These are phyloP conservation scores for Myiotriccus ornatus DNA, from an alignment of 2,797 vertebrate genomes.

Conservation along the genomic window DNA sequence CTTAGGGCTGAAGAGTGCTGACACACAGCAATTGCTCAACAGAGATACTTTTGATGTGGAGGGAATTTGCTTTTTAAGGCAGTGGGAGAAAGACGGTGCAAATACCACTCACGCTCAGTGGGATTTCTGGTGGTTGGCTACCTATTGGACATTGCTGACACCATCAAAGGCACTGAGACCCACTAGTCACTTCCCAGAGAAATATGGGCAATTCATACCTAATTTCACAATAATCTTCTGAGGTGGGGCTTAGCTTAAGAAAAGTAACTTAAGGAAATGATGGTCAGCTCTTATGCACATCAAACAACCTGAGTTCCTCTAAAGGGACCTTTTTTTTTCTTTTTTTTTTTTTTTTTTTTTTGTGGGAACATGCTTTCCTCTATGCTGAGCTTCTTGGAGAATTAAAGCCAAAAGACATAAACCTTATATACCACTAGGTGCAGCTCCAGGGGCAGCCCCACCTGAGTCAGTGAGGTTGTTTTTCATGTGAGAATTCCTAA, in stretches of 20 bases:
- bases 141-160: slow-evolving; percentile 25
- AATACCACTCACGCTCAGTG: background rate
- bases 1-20: slow-evolving; percentile 33
- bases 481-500: background rate
- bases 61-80: slow-evolving; percentile 28
- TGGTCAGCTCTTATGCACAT: background rate
- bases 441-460: background rate
- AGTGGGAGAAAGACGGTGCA: slow-evolving; percentile 9
- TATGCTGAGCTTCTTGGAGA: background rate
- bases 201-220: background rate
- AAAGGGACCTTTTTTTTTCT: background rate
- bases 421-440: background rate
- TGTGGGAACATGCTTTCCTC: background rate
- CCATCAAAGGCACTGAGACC: slow-evolving; percentile 9
- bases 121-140: slow-evolving; percentile 8
- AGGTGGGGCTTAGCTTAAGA: background rate
- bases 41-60: slow-evolving; percentile 52
- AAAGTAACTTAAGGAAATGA: background rate
- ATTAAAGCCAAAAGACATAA: background rate
- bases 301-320: background rate
- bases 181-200: background rate
- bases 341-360: background rate
- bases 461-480: background rate
- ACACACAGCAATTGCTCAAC: slow-evolving; percentile 48
- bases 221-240: background rate